Evolutionary conservation across 2,113 vertebrate genomes (phyloP).

Genomic region (Cyrtonyx montezumae): DNA sequence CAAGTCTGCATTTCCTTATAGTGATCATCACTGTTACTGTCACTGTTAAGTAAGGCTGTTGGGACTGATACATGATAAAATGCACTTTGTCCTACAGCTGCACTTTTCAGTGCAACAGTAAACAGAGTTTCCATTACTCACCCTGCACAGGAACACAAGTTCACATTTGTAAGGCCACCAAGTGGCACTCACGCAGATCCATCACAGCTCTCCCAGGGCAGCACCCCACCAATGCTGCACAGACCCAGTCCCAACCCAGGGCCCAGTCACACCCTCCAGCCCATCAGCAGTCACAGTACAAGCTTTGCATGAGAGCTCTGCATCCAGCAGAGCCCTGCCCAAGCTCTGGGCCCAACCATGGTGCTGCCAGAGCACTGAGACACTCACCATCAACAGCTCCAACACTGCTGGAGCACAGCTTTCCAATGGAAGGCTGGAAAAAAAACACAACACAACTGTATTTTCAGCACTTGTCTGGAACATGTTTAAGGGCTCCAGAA

Average conservation of each 20-base stretch:
- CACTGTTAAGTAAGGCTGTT: not conserved
- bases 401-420: not conserved
- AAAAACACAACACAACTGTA: not conserved
- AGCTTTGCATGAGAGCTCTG: too few relatives aligned
- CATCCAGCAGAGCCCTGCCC: not conserved
- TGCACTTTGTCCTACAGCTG: not conserved
- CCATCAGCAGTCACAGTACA: not conserved
- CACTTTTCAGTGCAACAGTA: constrained; percentile 9
- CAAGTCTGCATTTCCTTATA: not conserved
- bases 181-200: not conserved
- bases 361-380: not conserved
- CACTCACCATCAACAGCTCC: not conserved
- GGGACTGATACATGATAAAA: not conserved
- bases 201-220: not conserved
- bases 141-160: not conserved
- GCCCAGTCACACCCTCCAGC: not conserved
- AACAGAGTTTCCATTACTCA: constrained; percentile 55
- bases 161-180: not conserved
- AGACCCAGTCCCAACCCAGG: not conserved
- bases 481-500: constrained; percentile 33
- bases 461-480: constrained; percentile 55
- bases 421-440: not conserved
- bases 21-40: not conserved
- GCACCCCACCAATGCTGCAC: not conserved
- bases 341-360: not conserved